Base-by-base conservation (phyloP, 37 sponge, comb jelly and placozoan species). In the Beroe forskalii region DNA sequence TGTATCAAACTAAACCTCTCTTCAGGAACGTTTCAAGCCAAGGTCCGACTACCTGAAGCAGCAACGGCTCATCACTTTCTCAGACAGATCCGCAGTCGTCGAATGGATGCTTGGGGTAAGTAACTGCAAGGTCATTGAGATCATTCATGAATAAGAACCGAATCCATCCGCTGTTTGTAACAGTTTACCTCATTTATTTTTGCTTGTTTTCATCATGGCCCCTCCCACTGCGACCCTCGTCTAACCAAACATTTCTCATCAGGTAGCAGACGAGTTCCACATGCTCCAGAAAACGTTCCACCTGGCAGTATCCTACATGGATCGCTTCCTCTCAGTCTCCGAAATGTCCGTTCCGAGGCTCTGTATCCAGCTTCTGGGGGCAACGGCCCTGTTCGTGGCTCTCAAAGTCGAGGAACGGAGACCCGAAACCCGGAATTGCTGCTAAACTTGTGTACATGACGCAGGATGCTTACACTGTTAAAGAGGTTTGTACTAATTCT, bases 321-420 rank as follows among this genome's bases (percentile, higher is more conserved):
- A 80, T 48, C 44, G 86, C 3, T 80, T 80, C 86, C 44, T 80
- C n/a, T n/a, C n/a, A n/a, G n/a, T n/a, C 55, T 80, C 86, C 86
- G 42, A 80, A 24, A 80, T 80, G 55, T n/a, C 23, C n/a, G n/a
- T 80, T n/a, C 44, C 44, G 0, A 23, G 44, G n/a, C 37, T 12
- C 2, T 20, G 27, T 24, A 25, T 80, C 55, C 86, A 80, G 40
- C 86, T 80, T 27, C 86, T 80, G 4, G 86, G 55, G 6, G 42
- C 55, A 2, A 44, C 86, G 1, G 44, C 55, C 17, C 48, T 80
- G 3, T 80, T 44, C 55, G 42, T 80, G 2, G 86, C 86, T 1
- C n/a, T 22, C 28, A 80, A 80, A 38, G 86, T 80, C 48, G 86
- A 44, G 48, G 86, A 80, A 48, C n/a, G 27, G 12, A 12, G 43